Evolutionary conservation across 2,113 vertebrate genomes (phyloP).

Genomic region (Campylomormyrus tamandua): DNA sequence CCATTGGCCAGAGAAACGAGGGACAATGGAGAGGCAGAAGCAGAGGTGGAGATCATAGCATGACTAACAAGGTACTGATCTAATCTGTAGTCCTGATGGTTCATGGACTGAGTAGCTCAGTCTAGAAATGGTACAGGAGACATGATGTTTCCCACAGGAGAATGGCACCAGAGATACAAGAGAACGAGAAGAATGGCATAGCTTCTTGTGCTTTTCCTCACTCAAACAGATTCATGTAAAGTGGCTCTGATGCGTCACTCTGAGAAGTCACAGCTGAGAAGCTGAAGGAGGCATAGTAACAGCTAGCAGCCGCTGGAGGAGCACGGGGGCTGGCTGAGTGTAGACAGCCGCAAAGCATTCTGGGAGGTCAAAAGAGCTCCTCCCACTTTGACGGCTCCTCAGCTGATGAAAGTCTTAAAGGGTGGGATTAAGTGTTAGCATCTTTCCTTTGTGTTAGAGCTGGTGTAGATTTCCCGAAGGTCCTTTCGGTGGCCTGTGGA

Average conservation of each 20-base stretch:
- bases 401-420: neutral
- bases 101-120: neutral
- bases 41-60: neutral
- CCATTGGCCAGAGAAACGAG: neutral
- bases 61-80: neutral
- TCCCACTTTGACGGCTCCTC: neutral
- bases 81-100: neutral
- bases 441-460: neutral
- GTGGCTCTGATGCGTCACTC: neutral
- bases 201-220: neutral
- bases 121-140: neutral
- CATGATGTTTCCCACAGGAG: neutral
- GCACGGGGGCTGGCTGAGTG: neutral
- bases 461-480: neutral
- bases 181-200: neutral
- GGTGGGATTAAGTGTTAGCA: neutral
- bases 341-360: neutral
- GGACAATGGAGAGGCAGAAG: neutral
- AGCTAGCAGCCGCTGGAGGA: neutral
- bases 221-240: neutral
- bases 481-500: neutral
- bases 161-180: neutral
- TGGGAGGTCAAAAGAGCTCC: neutral
- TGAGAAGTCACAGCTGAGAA: neutral
- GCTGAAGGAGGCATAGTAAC: neutral